Evolutionary conservation across 1,140 invertebrate genomes (phyloP), one percentile per base, ranked within the genome.

Genomic region (Tenebrio molitor): DNA sequence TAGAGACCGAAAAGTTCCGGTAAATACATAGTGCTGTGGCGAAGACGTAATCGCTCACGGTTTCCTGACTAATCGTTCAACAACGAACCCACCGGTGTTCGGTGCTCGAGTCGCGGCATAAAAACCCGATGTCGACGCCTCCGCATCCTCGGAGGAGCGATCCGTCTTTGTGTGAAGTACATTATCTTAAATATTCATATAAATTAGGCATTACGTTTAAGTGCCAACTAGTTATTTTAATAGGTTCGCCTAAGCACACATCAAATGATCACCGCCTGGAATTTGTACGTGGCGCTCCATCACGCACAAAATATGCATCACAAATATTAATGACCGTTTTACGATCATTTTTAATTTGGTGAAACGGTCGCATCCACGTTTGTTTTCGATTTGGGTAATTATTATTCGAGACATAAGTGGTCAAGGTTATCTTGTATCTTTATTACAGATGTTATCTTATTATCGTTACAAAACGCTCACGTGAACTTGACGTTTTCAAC

Each of bases 121-220:
- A 29, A 29, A 29, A 29, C 3, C 25, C 8, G n/a, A n/a, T 50
- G 44, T 50, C 17, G 23, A 58, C 50, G 50, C 50, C 50, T 58
- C 50, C 50, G 50, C 50, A 29, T 50, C 23, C 12, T 25, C 15
- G 12, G 12, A 25, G 50, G 15, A 21, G 29, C 50, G 50, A 58
- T 58, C 50, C 15, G 23, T 58, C 50, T 58, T 58, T 58, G 50
- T 29, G 50, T 8, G 50, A 17, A 50, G 44, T 50, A 50, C 44
- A 21, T 50, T 50, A 50, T 58, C 50, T 58, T 58, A 58, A 58
- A 58, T 58, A 58, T 58, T 58, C 50, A 34, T 58, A 58, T 58
- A 58, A 58, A 58, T 58, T 58, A 58, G 50, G 23, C 23, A 58
- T 58, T 58, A 58, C 21, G 19, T 58, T 8, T 14, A 29, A 50